phyloP scores from a whole-genome alignment of 2,113 vertebrate genomes.

The Elephantulus edwardii region DNA sequence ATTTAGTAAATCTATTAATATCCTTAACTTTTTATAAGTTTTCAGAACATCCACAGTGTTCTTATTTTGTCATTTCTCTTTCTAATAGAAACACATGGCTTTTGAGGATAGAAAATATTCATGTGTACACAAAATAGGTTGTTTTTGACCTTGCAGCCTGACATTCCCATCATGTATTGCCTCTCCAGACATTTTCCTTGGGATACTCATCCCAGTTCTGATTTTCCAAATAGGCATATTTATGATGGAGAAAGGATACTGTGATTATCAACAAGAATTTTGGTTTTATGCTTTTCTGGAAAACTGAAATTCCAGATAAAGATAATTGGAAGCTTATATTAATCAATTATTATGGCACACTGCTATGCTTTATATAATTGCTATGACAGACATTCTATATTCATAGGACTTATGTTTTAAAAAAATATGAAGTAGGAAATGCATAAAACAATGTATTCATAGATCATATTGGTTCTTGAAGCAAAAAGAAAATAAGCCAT shows the following conservation, averaged over 20 bases:
- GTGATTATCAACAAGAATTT: conserved; percentile 19
- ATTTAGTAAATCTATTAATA: conserved; percentile 52
- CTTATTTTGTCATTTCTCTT: conserved; percentile 37
- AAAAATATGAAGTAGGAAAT: neutral
- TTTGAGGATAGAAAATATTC: neutral
- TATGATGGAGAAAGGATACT: neutral
- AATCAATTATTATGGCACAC: neutral
- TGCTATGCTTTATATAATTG: neutral
- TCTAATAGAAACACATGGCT: neutral
- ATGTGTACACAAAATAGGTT: neutral
- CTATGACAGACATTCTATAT: neutral
- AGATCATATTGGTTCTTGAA: neutral
- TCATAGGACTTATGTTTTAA: neutral
- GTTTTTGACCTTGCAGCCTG: conserved; percentile 29
- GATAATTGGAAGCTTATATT: conserved; percentile 27
- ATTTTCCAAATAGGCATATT: conserved; percentile 56
- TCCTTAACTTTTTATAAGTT: conserved; percentile 52
- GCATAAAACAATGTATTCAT: neutral
- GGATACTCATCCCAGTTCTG: conserved; percentile 39
- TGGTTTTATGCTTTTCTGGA: conserved; percentile 44
- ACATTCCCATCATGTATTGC: neutral
- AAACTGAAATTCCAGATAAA: conserved; percentile 42
- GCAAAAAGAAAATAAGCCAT: neutral
- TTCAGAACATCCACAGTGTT: conserved; percentile 22
- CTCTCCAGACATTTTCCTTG: neutral